Evolutionary conservation across 2,113 vertebrate species (phyloP).

Genomic region (Trochalopteron elliotii): DNA sequence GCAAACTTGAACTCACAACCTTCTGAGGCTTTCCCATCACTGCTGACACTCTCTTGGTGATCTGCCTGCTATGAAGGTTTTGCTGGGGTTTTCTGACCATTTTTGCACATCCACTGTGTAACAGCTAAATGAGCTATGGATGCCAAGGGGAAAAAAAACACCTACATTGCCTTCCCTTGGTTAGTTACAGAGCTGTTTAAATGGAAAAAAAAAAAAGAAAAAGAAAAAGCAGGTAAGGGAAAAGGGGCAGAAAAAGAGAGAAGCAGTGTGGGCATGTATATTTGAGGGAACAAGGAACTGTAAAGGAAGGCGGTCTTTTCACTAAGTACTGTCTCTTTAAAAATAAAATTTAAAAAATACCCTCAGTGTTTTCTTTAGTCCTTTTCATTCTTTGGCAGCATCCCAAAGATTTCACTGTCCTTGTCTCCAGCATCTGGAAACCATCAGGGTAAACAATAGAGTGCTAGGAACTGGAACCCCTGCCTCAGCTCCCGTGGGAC

Average conservation of each 20-base stretch:
- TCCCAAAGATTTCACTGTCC: constrained; percentile 83
- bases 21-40: constrained; percentile 54
- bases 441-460: constrained; percentile 95
- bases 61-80: constrained; percentile 22
- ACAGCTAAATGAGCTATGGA: background rate
- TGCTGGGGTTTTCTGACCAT: constrained; percentile 42
- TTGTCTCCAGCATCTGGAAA: constrained; percentile 91
- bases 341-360: constrained; percentile 48
- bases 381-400: constrained; percentile 76
- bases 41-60: constrained; percentile 33
- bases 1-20: constrained; percentile 52
- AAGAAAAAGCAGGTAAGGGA: background rate
- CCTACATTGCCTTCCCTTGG: background rate
- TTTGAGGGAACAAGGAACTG: background rate
- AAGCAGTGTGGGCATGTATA: background rate
- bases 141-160: background rate
- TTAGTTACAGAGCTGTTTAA: background rate
- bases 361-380: constrained; percentile 77
- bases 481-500: constrained; percentile 83
- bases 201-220: background rate
- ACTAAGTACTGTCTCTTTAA: constrained; percentile 47
- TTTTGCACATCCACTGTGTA: constrained; percentile 32
- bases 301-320: background rate
- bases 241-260: background rate
- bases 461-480: constrained; percentile 84